phyloP scores from a whole-genome alignment of 2,797 vertebrate genomes.

The Glyptemys insculpta region DNA sequence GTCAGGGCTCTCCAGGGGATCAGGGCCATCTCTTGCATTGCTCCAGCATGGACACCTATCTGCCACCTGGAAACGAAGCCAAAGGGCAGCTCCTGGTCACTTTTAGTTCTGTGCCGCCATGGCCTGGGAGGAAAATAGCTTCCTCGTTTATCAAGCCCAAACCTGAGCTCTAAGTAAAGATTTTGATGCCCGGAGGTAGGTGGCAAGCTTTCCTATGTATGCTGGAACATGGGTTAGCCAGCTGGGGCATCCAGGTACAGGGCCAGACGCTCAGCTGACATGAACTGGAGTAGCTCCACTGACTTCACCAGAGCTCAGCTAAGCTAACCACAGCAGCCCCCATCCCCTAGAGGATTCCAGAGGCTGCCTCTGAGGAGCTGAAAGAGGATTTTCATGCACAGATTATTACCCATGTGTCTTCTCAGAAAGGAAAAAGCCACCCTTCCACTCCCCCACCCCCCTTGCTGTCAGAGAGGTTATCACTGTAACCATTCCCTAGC shows the following conservation, averaged over 20 bases:
- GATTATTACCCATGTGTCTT: background rate
- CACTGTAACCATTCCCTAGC: background rate
- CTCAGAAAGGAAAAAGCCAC: background rate
- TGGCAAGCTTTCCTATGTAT: too few relatives aligned
- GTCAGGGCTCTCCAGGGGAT: background rate
- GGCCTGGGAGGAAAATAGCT: background rate
- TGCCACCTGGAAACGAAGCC: background rate
- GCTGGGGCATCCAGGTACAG: background rate
- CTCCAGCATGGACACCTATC: background rate
- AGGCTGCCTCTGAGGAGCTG: background rate
- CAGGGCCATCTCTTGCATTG: background rate
- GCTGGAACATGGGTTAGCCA: background rate
- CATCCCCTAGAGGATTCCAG: rapidly evolving
- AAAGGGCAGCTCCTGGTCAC: background rate
- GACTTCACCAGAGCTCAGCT: background rate
- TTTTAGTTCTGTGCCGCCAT: background rate
- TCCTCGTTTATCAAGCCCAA: background rate
- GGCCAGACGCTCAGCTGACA: background rate
- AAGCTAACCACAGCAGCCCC: background rate
- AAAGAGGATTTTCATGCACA: background rate
- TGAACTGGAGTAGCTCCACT: background rate
- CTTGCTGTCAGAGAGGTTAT: background rate
- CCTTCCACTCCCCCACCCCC: background rate
- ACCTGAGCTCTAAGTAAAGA: background rate
- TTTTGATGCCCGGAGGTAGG: background rate